phyloP scores from a whole-genome alignment of 1,140 invertebrate genomes.

The Drosophila funebris region DNA sequence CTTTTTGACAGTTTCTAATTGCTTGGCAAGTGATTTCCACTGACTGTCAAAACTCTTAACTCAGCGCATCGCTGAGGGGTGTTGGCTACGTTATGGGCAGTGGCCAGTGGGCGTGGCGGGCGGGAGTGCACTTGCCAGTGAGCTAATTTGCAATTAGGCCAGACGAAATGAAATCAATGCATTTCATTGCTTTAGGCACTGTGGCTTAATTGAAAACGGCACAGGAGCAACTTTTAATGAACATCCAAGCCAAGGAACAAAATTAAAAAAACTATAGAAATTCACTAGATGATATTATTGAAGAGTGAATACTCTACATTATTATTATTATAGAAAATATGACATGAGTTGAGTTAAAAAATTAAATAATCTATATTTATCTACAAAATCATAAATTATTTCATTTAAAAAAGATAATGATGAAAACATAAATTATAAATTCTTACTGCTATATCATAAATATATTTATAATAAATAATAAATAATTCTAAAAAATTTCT shows the following conservation, averaged over 20 bases:
- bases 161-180: slow-evolving; percentile 70
- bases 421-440: no score
- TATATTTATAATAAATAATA: no score
- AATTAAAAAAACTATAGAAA: background rate
- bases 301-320: background rate
- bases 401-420: no score
- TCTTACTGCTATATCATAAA: no score
- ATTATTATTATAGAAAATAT: no score
- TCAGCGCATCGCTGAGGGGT: slow-evolving; percentile 12
- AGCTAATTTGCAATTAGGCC: slow-evolving; percentile 75
- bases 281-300: background rate
- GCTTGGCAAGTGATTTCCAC: slow-evolving; percentile 64
- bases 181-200: slow-evolving; percentile 53
- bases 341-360: no score
- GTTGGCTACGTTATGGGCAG: background rate
- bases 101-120: background rate
- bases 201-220: slow-evolving; percentile 69
- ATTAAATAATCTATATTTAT: no score
- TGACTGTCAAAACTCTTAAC: slow-evolving; percentile 39
- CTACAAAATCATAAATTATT: no score
- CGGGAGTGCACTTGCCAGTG: slow-evolving; percentile 19
- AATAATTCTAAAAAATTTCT: no score
- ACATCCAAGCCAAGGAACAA: slow-evolving; percentile 28
- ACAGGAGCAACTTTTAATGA: slow-evolving; percentile 75
- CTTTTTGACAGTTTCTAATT: slow-evolving; percentile 73